These are phyloP conservation scores for Leucophenga maculata DNA, from an alignment of 2,888 invertebrate species.

Conservation along the genomic window DNA sequence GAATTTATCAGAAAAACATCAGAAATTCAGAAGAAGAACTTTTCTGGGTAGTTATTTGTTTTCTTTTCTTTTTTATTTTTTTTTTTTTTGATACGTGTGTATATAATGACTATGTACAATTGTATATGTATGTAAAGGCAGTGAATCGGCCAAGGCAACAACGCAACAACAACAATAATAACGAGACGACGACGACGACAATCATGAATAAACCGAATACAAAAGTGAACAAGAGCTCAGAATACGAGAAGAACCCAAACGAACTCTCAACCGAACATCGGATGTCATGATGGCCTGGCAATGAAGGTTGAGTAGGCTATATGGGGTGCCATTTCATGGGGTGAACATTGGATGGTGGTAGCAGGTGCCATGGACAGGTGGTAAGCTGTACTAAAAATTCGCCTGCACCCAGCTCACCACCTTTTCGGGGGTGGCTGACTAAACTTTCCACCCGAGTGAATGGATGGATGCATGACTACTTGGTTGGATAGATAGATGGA, in stretches of 20 bases:
- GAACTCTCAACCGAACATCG: not conserved
- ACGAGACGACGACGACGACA: conserved; percentile 31
- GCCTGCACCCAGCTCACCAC: conserved; percentile 9
- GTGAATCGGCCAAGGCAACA: conserved; percentile 36
- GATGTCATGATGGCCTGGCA: too few species aligned
- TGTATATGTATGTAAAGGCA: conserved; percentile 21
- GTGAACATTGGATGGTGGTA: not conserved
- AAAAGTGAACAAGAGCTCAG: conserved; percentile 11
- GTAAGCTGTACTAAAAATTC: not conserved
- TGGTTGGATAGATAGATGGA: not conserved
- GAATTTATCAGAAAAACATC: conserved; percentile 70
- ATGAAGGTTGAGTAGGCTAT: not conserved
- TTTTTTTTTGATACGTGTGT: not conserved
- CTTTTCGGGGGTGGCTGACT: not conserved
- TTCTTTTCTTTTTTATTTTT: not conserved
- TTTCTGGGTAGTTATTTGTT: conserved; percentile 28
- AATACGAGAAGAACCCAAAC: conserved; percentile 3
- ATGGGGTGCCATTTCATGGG: too few species aligned
- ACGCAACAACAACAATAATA: conserved; percentile 22
- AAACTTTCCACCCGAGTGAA: not conserved
- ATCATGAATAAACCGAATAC: not conserved
- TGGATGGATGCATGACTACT: not conserved
- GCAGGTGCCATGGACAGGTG: conserved; percentile 17
- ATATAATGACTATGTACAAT: conserved; percentile 26
- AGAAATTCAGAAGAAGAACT: conserved; percentile 67